Conservation (phyloP, 2,888 invertebrate species). For the Morpho helenor region DNA sequence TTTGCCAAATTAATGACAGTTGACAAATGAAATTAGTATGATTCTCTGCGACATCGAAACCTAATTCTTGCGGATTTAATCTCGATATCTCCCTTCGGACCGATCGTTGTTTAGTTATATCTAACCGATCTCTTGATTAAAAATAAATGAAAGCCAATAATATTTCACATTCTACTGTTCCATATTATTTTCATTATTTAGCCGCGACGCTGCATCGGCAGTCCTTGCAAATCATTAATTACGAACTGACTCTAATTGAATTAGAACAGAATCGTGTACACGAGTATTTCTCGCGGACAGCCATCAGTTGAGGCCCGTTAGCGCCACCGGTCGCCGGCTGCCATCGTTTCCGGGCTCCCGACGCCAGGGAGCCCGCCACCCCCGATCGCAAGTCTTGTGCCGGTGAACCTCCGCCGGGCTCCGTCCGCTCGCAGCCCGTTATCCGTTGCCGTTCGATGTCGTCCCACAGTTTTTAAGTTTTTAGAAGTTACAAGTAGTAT, state of each 20-base stretch:
- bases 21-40: constrained; percentile 52
- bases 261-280: constrained; percentile 3
- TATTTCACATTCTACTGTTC: background rate
- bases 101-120: constrained; percentile 7
- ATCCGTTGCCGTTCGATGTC: no score
- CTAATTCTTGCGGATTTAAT: constrained; percentile 16
- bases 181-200: background rate
- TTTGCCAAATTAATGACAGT: constrained; percentile 41
- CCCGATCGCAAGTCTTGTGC: no score
- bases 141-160: background rate
- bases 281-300: background rate
- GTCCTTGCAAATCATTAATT: constrained; percentile 16
- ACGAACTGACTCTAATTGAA: constrained; percentile 7
- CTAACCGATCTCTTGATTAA: background rate
- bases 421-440: no score
- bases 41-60: constrained; percentile 48
- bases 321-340: no score
- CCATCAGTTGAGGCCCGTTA: background rate
- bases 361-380: no score
- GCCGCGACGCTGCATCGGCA: background rate
- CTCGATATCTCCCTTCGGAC: constrained; percentile 1
- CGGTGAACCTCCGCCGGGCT: no score
- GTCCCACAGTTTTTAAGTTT: no score
- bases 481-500: no score
- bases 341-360: no score